Percentiles rank a stretch among this genome's conserved stretches.
Evolutionary conservation across 2,888 invertebrate genomes (phyloP).

Genomic region (Scaptomyza caliginosa): DNA sequence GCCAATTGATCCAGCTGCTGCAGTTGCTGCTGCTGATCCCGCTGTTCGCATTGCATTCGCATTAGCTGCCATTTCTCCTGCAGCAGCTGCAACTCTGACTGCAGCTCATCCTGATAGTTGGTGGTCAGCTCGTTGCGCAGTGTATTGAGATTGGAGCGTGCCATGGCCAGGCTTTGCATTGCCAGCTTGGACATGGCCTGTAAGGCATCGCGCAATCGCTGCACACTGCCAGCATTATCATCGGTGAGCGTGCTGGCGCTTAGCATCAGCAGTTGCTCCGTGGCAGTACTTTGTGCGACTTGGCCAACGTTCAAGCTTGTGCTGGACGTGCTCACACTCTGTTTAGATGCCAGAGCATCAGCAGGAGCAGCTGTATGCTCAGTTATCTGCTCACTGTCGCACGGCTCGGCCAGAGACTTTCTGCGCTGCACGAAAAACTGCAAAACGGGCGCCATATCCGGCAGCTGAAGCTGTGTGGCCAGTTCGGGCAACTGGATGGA

Average conservation of each 20-base stretch:
- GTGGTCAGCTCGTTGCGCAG: constrained; percentile 85
- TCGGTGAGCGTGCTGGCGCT: constrained; percentile 83
- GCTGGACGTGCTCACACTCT: constrained; percentile 68
- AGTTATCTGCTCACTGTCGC: background rate
- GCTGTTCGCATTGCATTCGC: constrained; percentile 85
- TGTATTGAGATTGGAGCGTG: constrained; percentile 86
- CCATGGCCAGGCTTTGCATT: constrained; percentile 85
- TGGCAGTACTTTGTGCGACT: constrained; percentile 76
- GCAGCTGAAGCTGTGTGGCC: constrained; percentile 87
- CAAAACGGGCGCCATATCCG: constrained; percentile 89
- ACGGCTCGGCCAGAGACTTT: constrained; percentile 17
- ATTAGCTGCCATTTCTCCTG: constrained; percentile 86
- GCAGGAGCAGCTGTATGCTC: background rate
- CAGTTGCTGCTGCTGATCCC: constrained; percentile 83
- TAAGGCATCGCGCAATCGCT: constrained; percentile 86
- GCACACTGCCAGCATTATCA: constrained; percentile 87
- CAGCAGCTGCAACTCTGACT: constrained; percentile 85
- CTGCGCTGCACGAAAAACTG: constrained; percentile 88
- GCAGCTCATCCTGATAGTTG: constrained; percentile 85
- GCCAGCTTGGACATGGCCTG: constrained; percentile 85
- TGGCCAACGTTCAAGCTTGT: constrained; percentile 64
- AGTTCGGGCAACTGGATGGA: constrained; percentile 88
- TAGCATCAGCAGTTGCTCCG: constrained; percentile 74
- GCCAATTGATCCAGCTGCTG: constrained; percentile 16
- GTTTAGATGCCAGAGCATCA: background rate